Percentiles rank a stretch among this genome's conserved stretches.
These are phyloP conservation scores for Bimastos eiseni DNA, from an alignment of 2,888 invertebrate genomes.

Conservation along the genomic window DNA sequence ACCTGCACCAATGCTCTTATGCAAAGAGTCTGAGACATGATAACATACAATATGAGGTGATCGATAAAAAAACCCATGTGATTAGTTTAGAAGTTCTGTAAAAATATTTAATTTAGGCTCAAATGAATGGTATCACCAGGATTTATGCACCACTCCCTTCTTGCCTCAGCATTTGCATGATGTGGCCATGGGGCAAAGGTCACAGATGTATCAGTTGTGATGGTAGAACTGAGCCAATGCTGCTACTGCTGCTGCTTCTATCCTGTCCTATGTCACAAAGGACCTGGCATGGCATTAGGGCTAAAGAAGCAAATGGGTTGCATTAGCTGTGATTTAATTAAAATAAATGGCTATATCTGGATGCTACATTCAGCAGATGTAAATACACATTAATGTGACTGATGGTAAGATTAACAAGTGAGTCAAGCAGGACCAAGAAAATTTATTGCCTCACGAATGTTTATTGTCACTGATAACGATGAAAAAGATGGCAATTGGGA, in stretches of 20 bases:
- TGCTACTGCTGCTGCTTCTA: background rate
- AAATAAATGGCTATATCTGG: constrained; percentile 23
- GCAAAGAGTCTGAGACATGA: too few relatives aligned
- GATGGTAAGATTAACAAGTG: background rate
- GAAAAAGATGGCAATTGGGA: background rate
- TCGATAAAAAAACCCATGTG: background rate
- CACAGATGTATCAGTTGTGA: background rate
- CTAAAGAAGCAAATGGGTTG: constrained; percentile 15
- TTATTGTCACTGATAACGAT: background rate
- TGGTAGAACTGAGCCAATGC: background rate
- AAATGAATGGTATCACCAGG: background rate
- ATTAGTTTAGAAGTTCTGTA: background rate
- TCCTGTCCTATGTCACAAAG: background rate
- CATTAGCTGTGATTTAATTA: constrained; percentile 20
- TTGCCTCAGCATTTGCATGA: background rate
- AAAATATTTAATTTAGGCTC: background rate
- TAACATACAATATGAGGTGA: background rate
- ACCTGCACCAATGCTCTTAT: background rate
- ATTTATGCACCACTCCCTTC: background rate
- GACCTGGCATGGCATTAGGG: constrained; percentile 1
- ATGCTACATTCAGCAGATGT: constrained; percentile 13
- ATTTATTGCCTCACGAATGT: background rate
- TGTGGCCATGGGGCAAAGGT: background rate
- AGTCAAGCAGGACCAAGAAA: constrained; percentile 9
- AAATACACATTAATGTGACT: constrained; percentile 23